These are phyloP conservation scores for Lacerta agilis DNA, from an alignment of 2,797 vertebrate genomes.

Conservation along the genomic window DNA sequence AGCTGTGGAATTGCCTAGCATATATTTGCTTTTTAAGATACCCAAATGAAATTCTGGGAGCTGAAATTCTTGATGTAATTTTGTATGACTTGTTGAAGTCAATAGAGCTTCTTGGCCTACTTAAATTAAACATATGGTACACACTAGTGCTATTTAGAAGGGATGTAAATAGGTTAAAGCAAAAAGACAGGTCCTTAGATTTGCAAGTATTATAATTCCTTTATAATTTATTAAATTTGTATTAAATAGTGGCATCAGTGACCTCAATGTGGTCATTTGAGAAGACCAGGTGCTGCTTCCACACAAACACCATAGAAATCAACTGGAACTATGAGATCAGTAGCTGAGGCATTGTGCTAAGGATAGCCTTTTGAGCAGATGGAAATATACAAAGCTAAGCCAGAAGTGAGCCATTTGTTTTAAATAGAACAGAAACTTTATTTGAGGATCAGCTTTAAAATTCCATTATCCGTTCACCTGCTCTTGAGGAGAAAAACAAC, in stretches of 20 bases:
- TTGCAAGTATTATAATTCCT: background rate
- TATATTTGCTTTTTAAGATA: background rate
- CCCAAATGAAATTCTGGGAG: background rate
- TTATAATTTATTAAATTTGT: no score
- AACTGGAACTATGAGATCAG: slow-evolving; percentile 2
- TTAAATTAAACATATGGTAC: background rate
- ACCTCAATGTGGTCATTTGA: slow-evolving; percentile 51
- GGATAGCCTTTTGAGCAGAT: slow-evolving; percentile 27
- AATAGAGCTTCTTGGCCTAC: background rate
- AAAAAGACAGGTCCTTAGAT: slow-evolving; percentile 42
- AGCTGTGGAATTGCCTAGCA: background rate
- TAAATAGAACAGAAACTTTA: slow-evolving; percentile 43
- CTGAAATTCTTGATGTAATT: background rate
- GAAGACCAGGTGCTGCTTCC: slow-evolving; percentile 42
- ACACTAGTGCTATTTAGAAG: background rate
- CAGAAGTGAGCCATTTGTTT: slow-evolving; percentile 48
- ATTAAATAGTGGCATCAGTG: slow-evolving; percentile 49
- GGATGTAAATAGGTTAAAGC: slow-evolving; percentile 27
- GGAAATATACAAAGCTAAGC: slow-evolving; percentile 46
- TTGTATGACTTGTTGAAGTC: background rate
- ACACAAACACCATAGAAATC: background rate
- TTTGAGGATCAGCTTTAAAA: background rate
- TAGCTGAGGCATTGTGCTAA: background rate
- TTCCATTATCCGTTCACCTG: slow-evolving; percentile 5
- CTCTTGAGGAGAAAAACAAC: background rate